Evolutionary conservation across 2,888 invertebrate genomes (phyloP).

Genomic region (Rhimphoctona megacephalus): DNA sequence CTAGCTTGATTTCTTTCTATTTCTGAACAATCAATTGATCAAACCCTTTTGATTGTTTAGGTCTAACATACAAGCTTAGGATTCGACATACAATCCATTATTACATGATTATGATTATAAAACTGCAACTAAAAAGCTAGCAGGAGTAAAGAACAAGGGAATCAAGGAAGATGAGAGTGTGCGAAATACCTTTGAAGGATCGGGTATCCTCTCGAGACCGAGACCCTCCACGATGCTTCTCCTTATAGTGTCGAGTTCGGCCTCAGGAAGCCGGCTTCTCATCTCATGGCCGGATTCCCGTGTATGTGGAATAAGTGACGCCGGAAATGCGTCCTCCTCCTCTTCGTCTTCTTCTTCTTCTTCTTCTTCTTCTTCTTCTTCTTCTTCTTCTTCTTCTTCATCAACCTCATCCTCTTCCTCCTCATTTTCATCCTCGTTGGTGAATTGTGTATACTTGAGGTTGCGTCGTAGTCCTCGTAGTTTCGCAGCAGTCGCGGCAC

Average conservation of each 20-base stretch:
- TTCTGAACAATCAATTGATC: background rate
- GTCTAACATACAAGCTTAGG: background rate
- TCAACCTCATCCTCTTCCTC: constrained; percentile 9
- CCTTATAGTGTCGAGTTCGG: constrained; percentile 81
- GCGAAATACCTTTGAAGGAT: constrained; percentile 81
- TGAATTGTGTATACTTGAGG: constrained; percentile 43
- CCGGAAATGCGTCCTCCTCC: constrained; percentile 53
- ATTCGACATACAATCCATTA: background rate
- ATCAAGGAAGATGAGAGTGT: constrained; percentile 43
- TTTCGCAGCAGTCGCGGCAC: constrained; percentile 50
- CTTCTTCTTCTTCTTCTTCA: constrained; percentile 20
- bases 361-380: constrained; percentile 36
- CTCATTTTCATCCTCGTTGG: constrained; percentile 28
- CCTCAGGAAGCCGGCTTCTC: constrained; percentile 70
- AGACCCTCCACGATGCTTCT: constrained; percentile 82
- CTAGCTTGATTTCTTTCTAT: background rate
- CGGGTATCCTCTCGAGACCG: constrained; percentile 82
- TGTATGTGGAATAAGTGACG: constrained; percentile 46
- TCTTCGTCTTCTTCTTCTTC: constrained; percentile 45
- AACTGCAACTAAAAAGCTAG: background rate
- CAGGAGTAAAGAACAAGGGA: constrained; percentile 22
- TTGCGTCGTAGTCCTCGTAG: constrained; percentile 19
- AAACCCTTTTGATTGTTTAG: background rate
- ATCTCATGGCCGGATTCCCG: constrained; percentile 63
- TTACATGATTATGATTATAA: constrained; percentile 20